phyloP scores from a whole-genome alignment of 2,888 invertebrate genomes.

The Philaethria dido region DNA sequence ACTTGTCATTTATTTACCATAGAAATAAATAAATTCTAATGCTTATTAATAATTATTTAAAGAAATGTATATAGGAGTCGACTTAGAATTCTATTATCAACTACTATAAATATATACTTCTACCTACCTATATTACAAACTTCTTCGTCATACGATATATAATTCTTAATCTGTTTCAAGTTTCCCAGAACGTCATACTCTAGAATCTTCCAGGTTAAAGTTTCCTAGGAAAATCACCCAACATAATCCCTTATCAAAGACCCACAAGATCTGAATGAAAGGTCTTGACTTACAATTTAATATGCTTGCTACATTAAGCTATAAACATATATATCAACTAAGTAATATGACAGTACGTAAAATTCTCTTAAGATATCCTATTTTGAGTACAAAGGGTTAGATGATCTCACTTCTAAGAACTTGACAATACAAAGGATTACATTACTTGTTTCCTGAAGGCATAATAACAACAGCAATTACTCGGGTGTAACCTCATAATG shows the following conservation, averaged over 20 bases:
- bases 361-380: slow-evolving; percentile 6
- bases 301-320: background rate
- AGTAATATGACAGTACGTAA: slow-evolving; percentile 8
- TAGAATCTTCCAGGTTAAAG: background rate
- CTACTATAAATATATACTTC: too few relatives aligned
- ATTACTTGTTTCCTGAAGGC: slow-evolving; percentile 38
- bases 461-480: slow-evolving; percentile 70
- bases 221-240: background rate
- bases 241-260: background rate
- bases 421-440: slow-evolving; percentile 33
- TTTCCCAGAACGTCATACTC: background rate
- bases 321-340: background rate
- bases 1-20: too few relatives aligned
- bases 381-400: slow-evolving; percentile 10
- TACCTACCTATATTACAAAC: too few relatives aligned
- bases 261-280: background rate
- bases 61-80: too few relatives aligned
- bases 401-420: slow-evolving; percentile 17
- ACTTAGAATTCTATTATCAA: too few relatives aligned
- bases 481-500: slow-evolving; percentile 63
- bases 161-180: background rate
- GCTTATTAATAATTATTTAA: too few relatives aligned
- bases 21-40: too few relatives aligned
- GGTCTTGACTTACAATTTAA: background rate
- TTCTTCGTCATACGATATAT: background rate